Percentiles rank a stretch among this genome's conserved stretches.
Evolutionary conservation across 1,140 invertebrate species (phyloP).

Genomic region (Cryptotermes secundus): DNA sequence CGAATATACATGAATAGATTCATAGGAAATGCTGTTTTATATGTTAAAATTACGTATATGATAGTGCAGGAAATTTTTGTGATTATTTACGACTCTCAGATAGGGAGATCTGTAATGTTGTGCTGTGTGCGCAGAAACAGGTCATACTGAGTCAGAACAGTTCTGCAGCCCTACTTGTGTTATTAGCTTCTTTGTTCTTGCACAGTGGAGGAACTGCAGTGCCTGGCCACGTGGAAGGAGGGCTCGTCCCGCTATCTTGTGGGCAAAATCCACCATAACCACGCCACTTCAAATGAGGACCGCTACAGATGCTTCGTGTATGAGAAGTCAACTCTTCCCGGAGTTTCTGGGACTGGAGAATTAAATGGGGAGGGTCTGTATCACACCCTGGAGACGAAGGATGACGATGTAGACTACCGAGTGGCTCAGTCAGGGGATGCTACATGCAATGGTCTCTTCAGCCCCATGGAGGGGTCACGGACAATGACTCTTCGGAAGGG

Average conservation of each 20-base stretch:
- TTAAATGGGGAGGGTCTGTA: background rate
- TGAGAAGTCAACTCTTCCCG: slow-evolving; percentile 61
- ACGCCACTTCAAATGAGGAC: slow-evolving; percentile 86
- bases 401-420: slow-evolving; percentile 58
- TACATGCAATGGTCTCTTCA: slow-evolving; percentile 82
- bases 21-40: no score
- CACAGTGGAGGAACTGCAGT: slow-evolving; percentile 82
- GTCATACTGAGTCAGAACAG: no score
- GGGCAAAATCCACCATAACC: slow-evolving; percentile 73
- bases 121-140: no score
- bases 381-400: slow-evolving; percentile 38
- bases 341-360: background rate
- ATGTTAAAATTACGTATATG: no score
- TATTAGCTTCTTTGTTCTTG: slow-evolving; percentile 38
- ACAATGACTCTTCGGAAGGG: slow-evolving; percentile 71
- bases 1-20: no score
- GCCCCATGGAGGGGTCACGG: slow-evolving; percentile 72
- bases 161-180: no score
- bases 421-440: slow-evolving; percentile 86
- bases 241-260: slow-evolving; percentile 83
- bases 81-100: no score
- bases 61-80: no score
- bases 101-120: no score
- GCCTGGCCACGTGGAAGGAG: slow-evolving; percentile 86
- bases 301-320: slow-evolving; percentile 90